These are phyloP conservation scores for Clanis bilineata DNA, from an alignment of 2,888 invertebrate species.

Conservation along the genomic window DNA sequence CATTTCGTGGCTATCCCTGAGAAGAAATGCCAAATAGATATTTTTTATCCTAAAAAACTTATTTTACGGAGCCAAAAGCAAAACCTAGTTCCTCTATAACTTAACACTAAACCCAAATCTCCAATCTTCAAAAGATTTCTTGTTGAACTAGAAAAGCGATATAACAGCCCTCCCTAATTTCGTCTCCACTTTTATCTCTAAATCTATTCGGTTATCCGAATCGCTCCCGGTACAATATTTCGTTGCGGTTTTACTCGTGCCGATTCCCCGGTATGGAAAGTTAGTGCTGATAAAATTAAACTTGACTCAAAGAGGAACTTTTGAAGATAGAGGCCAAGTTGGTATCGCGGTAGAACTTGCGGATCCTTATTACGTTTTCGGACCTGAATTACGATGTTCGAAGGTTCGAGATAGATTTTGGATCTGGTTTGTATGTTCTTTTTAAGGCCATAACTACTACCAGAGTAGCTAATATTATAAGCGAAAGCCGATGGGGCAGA, in stretches of 20 bases:
- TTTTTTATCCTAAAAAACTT: no score
- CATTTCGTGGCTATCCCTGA: no score
- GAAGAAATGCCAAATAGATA: no score
- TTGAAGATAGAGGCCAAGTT: constrained; percentile 57
- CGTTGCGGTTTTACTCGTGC: not conserved
- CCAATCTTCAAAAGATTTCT: not conserved
- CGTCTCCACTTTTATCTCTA: not conserved
- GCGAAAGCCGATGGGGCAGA: no score
- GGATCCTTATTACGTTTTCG: constrained; percentile 17
- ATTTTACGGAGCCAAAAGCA: no score
- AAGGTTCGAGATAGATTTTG: no score
- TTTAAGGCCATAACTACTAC: no score
- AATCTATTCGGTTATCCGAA: constrained; percentile 3
- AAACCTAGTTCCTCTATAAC: no score
- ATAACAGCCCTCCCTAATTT: not conserved
- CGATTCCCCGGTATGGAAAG: constrained; percentile 27
- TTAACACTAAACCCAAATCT: not conserved
- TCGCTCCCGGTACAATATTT: constrained; percentile 28
- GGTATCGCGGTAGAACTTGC: constrained; percentile 47
- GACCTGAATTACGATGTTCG: not conserved
- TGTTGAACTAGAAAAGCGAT: not conserved
- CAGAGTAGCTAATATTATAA: no score
- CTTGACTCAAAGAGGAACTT: constrained; percentile 64
- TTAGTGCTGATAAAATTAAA: constrained; percentile 60
- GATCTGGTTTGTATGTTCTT: no score